These are phyloP conservation scores for Thunnus maccoyii DNA, from an alignment of 2,113 vertebrate genomes.

Conservation along the genomic window DNA sequence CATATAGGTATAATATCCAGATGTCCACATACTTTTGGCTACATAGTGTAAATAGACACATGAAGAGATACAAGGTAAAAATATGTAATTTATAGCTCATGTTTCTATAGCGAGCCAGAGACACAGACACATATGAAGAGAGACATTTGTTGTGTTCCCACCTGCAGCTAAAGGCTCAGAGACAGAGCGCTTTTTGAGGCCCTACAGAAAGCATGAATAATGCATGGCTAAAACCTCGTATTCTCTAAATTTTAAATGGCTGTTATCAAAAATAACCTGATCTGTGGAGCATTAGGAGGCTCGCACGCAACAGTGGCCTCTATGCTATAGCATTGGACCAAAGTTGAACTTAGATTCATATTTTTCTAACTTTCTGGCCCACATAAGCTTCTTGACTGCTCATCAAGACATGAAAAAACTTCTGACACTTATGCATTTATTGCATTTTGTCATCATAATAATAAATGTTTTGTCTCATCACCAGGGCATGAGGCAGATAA, in stretches of 20 bases:
- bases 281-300: slow-evolving; percentile 51
- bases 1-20: neutral
- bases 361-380: neutral
- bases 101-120: slow-evolving; percentile 12
- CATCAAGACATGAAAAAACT: neutral
- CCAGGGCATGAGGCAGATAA: neutral
- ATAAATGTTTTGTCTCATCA: neutral
- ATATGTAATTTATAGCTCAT: slow-evolving; percentile 12
- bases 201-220: slow-evolving; percentile 77
- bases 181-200: slow-evolving; percentile 61
- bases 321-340: neutral
- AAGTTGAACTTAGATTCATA: slow-evolving; percentile 8
- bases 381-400: neutral
- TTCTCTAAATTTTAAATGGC: slow-evolving; percentile 82
- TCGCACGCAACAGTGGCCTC: slow-evolving; percentile 63
- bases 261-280: slow-evolving; percentile 79
- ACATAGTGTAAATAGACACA: neutral
- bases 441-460: neutral
- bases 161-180: slow-evolving; percentile 26
- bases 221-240: slow-evolving; percentile 77
- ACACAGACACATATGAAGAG: slow-evolving; percentile 8
- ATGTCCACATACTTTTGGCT: neutral
- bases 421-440: neutral
- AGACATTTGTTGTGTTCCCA: slow-evolving; percentile 35
- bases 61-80: neutral